Percentiles rank a stretch among this genome's conserved stretches.
Evolutionary conservation across 2,113 vertebrate species (phyloP).

Genomic region (Ibidorhyncha struthersii): DNA sequence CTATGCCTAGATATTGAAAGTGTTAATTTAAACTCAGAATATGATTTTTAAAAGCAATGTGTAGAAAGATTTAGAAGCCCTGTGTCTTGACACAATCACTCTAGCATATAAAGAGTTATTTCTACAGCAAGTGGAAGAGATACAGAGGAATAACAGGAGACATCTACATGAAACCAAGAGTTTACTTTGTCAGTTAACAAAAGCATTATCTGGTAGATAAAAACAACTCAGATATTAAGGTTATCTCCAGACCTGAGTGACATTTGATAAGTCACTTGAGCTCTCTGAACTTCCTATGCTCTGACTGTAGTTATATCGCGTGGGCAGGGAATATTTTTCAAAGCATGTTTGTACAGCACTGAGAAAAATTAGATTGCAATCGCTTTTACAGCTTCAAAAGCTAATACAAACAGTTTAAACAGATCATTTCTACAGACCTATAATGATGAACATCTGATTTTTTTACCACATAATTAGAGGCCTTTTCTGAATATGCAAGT

Average conservation of each 20-base stretch:
- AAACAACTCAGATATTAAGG: background rate
- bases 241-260: background rate
- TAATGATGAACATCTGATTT: background rate
- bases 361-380: background rate
- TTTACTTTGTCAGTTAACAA: background rate
- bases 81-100: background rate
- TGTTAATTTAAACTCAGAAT: background rate
- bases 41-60: background rate
- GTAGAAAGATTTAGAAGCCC: background rate
- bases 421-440: background rate
- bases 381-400: background rate
- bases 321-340: background rate
- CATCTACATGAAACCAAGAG: background rate
- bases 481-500: background rate
- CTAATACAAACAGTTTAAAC: background rate
- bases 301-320: background rate
- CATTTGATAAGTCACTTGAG: background rate
- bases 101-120: background rate
- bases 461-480: slow-evolving; percentile 16
- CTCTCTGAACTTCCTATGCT: background rate
- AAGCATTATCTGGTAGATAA: background rate
- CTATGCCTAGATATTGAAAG: background rate
- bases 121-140: background rate
- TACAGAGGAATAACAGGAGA: background rate
- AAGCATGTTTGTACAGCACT: background rate